Percentiles rank a stretch among this genome's conserved stretches.
phyloP scores from a whole-genome alignment of 2,113 vertebrate genomes.

The Channa argus region DNA sequence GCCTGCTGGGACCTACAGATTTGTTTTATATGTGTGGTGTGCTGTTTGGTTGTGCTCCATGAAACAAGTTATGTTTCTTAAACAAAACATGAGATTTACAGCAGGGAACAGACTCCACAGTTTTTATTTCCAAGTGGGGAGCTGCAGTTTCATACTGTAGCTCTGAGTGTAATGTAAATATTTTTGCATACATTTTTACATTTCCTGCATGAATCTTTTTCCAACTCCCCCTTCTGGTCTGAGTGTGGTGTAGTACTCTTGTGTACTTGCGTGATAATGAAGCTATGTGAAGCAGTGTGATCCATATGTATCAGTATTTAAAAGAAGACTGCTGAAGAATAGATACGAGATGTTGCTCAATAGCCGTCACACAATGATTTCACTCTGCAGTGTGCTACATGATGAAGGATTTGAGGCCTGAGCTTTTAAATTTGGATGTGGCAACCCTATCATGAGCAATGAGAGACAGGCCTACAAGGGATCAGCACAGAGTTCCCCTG shows the following conservation, averaged over 20 bases:
- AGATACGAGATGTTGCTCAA: slow-evolving; percentile 50
- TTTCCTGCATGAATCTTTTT: slow-evolving; percentile 16
- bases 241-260: background rate
- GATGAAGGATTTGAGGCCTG: slow-evolving; percentile 59
- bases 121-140: slow-evolving; percentile 33
- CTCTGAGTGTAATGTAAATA: slow-evolving; percentile 3
- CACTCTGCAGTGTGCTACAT: slow-evolving; percentile 24
- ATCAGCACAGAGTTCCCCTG: slow-evolving; percentile 77
- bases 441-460: slow-evolving; percentile 78
- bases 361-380: slow-evolving; percentile 40
- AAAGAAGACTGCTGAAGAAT: slow-evolving; percentile 6
- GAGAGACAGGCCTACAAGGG: slow-evolving; percentile 78
- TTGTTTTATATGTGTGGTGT: slow-evolving; percentile 55
- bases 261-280: background rate
- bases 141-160: slow-evolving; percentile 27
- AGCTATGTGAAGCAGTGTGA: background rate
- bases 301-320: background rate
- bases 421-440: slow-evolving; percentile 72
- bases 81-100: slow-evolving; percentile 49
- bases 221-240: slow-evolving; percentile 7
- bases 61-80: slow-evolving; percentile 40
- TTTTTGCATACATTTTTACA: slow-evolving; percentile 17
- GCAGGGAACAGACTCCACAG: slow-evolving; percentile 11
- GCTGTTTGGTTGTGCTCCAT: slow-evolving; percentile 53
- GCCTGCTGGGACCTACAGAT: slow-evolving; percentile 39